Evolutionary conservation across 2,888 invertebrate species (phyloP), one percentile per base, ranked within the genome.

Genomic region (Meteorus cinctellus): DNA sequence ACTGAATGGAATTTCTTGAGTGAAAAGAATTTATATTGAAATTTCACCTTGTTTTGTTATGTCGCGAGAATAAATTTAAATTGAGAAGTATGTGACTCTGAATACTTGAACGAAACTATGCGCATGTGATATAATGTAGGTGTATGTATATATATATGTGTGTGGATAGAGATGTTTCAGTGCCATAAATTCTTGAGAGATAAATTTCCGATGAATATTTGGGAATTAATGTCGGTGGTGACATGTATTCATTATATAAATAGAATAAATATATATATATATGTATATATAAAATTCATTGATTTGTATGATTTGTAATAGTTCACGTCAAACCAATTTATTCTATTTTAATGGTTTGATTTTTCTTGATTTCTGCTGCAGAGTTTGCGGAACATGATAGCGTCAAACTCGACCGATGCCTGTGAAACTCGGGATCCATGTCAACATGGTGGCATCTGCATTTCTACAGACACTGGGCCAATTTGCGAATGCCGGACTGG

Each of bases 401-500:
- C 84, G 59, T 92, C 92, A 79, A 95, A 95, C 89, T 94, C 94
- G 86, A 95, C 95, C 77, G 96, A 96, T 87, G 95, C 95, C 3
- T 97, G 97, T 86, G 96, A 96, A 89, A 92, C 95, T 0, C 94
- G 95, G 73, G 96, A 97, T 90, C 98, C 97, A 0, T 99, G 98
- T 90, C 95, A 96, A 88, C 97, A 98, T 86, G 96, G 96, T 4
- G 98, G 98, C 19, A 95, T 97, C 83, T 99, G 98, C 91, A 97
- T 98, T 91, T 97, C 96, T 83, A 97, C 97, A 4, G 98, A 98
- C 90, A 95, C 95, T 80, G 98, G 98, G 27, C 96, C 98, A 63
- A 94, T 96, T 87, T 98, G 98, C 92, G 97, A 99, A 91, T 99
- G 98, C 89, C 92, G 96, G 41, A 95, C 95, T 86, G 95, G 96